Evolutionary conservation across 1,140 invertebrate species (phyloP).

Genomic region (Drosophila bocqueti): DNA sequence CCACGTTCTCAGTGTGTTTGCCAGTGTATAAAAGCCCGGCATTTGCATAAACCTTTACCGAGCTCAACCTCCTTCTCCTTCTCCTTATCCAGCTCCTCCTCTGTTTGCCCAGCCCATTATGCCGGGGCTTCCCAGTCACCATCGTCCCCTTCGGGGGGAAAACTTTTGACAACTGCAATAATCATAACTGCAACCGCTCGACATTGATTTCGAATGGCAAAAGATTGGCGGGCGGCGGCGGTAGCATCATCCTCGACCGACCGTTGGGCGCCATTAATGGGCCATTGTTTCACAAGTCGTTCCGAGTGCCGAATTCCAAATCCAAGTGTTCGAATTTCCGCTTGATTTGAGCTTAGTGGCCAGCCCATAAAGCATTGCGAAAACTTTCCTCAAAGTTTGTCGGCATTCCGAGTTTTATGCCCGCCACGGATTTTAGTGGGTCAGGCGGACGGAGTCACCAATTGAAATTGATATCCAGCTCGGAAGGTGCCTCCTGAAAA

Average conservation of each 20-base stretch:
- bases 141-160: constrained; percentile 15
- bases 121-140: constrained; percentile 6
- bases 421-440: constrained; percentile 54
- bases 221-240: constrained; percentile 62
- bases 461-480: constrained; percentile 61
- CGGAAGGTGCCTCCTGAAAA: constrained; percentile 38
- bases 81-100: background rate
- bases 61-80: background rate
- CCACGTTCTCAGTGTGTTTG: constrained; percentile 47
- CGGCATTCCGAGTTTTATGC: constrained; percentile 64
- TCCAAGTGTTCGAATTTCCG: constrained; percentile 52
- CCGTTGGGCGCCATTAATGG: constrained; percentile 69
- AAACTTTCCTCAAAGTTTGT: constrained; percentile 54
- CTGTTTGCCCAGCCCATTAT: constrained; percentile 58
- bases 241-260: constrained; percentile 32
- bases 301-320: constrained; percentile 11
- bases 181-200: constrained; percentile 74
- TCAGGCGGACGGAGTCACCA: constrained; percentile 47
- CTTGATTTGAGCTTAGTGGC: constrained; percentile 66
- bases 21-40: constrained; percentile 64
- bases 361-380: constrained; percentile 59
- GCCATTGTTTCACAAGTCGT: constrained; percentile 72
- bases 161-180: constrained; percentile 77
- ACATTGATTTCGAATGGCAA: constrained; percentile 72
- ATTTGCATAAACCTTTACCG: constrained; percentile 76